phyloP scores from a whole-genome alignment of 2,113 vertebrate genomes.

The Chascanopsetta lugubris region DNA sequence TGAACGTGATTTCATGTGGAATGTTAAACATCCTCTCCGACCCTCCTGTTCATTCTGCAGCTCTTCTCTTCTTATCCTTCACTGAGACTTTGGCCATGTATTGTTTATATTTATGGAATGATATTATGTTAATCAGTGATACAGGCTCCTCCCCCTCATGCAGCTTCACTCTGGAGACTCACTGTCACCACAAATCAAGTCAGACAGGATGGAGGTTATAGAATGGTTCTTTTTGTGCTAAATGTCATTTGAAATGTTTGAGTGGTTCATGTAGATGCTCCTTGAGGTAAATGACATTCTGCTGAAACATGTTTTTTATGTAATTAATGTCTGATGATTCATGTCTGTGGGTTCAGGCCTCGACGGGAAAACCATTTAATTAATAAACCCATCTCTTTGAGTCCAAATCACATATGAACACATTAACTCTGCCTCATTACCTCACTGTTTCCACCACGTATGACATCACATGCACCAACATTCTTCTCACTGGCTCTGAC shows the following conservation, averaged over 20 bases:
- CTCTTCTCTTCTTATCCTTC: constrained; percentile 6
- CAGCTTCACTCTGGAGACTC: constrained; percentile 5
- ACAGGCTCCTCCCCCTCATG: constrained; percentile 7
- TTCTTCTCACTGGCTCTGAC: too few relatives aligned
- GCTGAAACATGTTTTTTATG: neutral
- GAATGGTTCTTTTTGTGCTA: neutral
- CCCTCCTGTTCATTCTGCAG: too few relatives aligned
- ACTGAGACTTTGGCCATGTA: constrained; percentile 16
- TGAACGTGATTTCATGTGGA: too few relatives aligned
- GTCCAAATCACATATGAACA: too few relatives aligned
- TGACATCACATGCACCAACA: too few relatives aligned
- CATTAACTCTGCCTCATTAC: too few relatives aligned
- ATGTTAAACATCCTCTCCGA: too few relatives aligned
- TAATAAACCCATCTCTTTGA: too few relatives aligned
- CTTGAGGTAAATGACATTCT: neutral
- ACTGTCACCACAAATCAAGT: neutral
- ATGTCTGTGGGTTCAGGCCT: neutral
- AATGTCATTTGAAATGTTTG: constrained; percentile 8
- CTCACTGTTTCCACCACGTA: too few relatives aligned
- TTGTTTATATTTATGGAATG: constrained; percentile 21
- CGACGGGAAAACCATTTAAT: too few relatives aligned
- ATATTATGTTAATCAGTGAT: constrained; percentile 22
- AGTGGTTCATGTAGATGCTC: neutral
- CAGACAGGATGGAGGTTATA: neutral
- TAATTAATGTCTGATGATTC: neutral